Conservation (phyloP, 2,113 vertebrate genomes). For the Corythaixoides concolor region DNA sequence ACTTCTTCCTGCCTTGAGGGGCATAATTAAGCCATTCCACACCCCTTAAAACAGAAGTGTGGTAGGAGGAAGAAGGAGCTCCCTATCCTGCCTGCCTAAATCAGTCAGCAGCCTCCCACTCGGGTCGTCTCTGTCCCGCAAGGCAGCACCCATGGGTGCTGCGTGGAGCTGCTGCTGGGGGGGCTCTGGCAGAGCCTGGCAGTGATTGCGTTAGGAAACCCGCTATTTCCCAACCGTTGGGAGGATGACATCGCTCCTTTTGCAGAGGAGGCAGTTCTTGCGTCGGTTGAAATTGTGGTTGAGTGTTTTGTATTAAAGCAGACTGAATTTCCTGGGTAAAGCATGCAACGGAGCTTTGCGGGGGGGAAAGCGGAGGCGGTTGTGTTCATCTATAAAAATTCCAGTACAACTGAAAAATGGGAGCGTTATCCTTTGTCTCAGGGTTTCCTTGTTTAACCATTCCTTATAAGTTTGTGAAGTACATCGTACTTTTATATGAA, state of each 20-base stretch:
- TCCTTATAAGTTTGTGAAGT: neutral
- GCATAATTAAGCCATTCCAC: constrained; percentile 46
- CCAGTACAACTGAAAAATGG: neutral
- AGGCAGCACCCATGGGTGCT: neutral
- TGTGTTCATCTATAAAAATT: neutral
- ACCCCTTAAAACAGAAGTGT: neutral
- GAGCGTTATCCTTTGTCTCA: neutral
- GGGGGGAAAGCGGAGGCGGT: rapidly evolving
- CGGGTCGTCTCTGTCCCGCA: neutral
- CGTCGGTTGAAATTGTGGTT: neutral
- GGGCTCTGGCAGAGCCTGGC: neutral
- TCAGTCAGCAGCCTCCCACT: neutral
- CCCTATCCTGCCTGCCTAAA: neutral
- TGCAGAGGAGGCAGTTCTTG: neutral
- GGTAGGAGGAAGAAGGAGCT: neutral
- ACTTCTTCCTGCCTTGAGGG: constrained; percentile 60
- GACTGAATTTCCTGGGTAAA: neutral
- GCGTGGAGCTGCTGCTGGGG: neutral
- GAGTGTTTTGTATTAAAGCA: neutral
- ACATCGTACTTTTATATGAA: rapidly evolving
- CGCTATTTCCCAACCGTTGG: neutral
- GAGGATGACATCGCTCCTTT: neutral
- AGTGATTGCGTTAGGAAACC: neutral
- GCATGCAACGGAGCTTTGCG: rapidly evolving
- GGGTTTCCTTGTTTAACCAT: neutral